A percentile compares a stretch with the other conserved stretches of the same genome.
These are phyloP conservation scores for Eueides isabella DNA, from an alignment of 1,140 invertebrate genomes.

Conservation along the genomic window DNA sequence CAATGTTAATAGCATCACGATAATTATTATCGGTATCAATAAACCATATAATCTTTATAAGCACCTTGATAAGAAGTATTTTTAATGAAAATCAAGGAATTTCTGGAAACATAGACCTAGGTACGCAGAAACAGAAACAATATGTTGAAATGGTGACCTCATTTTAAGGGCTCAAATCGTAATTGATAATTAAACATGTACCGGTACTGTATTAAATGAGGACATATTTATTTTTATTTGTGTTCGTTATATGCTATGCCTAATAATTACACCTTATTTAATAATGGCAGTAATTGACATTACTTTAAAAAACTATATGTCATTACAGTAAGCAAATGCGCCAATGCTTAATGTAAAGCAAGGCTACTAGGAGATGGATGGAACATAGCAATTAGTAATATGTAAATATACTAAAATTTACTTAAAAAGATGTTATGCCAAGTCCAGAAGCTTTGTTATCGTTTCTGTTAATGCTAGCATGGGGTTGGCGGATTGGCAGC, in stretches of 20 bases:
- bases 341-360: not conserved
- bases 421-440: slow-evolving; percentile 43
- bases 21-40: slow-evolving; percentile 72
- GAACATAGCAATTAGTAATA: not conserved
- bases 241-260: too few species aligned
- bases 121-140: too few species aligned
- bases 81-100: slow-evolving; percentile 4
- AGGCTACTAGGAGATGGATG: not conserved
- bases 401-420: not conserved
- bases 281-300: not conserved
- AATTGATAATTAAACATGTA: too few species aligned
- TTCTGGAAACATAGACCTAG: not conserved
- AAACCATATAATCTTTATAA: slow-evolving; percentile 40
- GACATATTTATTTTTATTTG: too few species aligned
- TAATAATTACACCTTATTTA: not conserved
- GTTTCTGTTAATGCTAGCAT: slow-evolving; percentile 42
- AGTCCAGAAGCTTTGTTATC: slow-evolving; percentile 35
- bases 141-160: too few species aligned
- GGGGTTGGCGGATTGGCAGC: slow-evolving; percentile 50
- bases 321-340: not conserved
- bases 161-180: too few species aligned
- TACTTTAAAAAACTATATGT: not conserved
- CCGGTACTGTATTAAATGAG: too few species aligned
- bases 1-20: slow-evolving; percentile 59
- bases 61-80: slow-evolving; percentile 17